A percentile compares a stretch with the other conserved stretches of the same genome.
Conservation (phyloP, 2,888 invertebrate genomes). For the Melanostoma scalare region DNA sequence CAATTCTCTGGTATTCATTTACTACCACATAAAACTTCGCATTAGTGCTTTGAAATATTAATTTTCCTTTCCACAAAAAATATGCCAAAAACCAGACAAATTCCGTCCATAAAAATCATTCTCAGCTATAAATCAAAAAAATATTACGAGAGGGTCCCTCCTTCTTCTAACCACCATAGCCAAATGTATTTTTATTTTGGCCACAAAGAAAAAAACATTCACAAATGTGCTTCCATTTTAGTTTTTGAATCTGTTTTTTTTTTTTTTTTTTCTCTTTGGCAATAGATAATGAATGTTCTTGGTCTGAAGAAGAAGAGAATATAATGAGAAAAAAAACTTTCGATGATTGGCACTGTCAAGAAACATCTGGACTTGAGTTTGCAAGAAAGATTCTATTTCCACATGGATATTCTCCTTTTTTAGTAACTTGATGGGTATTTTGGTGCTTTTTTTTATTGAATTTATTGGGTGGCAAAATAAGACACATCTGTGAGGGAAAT, state of each 20-base stretch:
- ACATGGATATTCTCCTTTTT: neutral
- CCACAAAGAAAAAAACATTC: slow-evolving; percentile 11
- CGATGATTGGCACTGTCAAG: slow-evolving; percentile 57
- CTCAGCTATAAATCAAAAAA: slow-evolving; percentile 65
- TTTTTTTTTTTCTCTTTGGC: slow-evolving; percentile 36
- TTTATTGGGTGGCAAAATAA: slow-evolving; percentile 58
- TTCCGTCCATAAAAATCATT: slow-evolving; percentile 63
- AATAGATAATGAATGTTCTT: slow-evolving; percentile 43
- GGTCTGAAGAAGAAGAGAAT: neutral
- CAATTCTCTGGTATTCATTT: slow-evolving; percentile 15
- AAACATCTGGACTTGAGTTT: slow-evolving; percentile 61
- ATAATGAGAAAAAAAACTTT: slow-evolving; percentile 33
- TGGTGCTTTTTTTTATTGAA: slow-evolving; percentile 28
- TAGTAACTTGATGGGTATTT: no score
- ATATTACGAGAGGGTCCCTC: slow-evolving; percentile 38
- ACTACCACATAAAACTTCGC: slow-evolving; percentile 41
- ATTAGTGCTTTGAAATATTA: slow-evolving; percentile 41
- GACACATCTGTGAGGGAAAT: slow-evolving; percentile 56
- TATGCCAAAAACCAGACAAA: slow-evolving; percentile 66
- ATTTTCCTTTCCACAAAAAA: slow-evolving; percentile 33
- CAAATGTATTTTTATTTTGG: slow-evolving; percentile 51
- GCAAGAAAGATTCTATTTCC: slow-evolving; percentile 31
- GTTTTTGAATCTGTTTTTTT: neutral
- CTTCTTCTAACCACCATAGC: slow-evolving; percentile 33
- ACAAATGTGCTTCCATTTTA: slow-evolving; percentile 47